Percentiles rank a stretch among this genome's conserved stretches.
Evolutionary conservation across 37 sponge, comb jelly and placozoan species (phyloP).

Genomic region (Eunapius fragilis): DNA sequence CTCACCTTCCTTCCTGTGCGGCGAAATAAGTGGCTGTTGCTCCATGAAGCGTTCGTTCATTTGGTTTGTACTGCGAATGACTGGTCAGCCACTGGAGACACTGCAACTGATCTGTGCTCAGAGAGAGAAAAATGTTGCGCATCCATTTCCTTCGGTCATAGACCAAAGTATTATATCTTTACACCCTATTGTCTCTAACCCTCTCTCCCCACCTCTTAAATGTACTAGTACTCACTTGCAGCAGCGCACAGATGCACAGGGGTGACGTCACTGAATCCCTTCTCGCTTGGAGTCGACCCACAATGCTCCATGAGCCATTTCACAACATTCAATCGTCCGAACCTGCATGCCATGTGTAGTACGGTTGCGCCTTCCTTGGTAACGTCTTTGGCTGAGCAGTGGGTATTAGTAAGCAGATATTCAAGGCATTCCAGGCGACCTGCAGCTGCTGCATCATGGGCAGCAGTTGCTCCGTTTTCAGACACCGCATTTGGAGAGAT

Average conservation of each 20-base stretch:
- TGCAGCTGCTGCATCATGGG: constrained; percentile 92
- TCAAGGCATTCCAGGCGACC: constrained; percentile 86
- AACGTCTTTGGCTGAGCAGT: constrained; percentile 67
- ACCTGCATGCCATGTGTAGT: constrained; percentile 92
- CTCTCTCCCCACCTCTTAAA: background rate
- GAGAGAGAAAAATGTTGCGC: background rate
- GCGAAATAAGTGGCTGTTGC: constrained; percentile 93
- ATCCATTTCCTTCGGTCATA: too few species aligned
- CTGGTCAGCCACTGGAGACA: constrained; percentile 80
- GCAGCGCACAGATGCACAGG: constrained; percentile 92
- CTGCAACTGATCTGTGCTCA: constrained; percentile 62
- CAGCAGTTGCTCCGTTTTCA: constrained; percentile 85
- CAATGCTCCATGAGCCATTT: constrained; percentile 75
- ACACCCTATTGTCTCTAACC: background rate
- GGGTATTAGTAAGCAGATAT: constrained; percentile 75
- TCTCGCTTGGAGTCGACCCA: constrained; percentile 63
- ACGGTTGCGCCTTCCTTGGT: constrained; percentile 90
- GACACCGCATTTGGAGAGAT: constrained; percentile 84
- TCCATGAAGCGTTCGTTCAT: constrained; percentile 80
- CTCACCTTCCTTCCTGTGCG: constrained; percentile 93
- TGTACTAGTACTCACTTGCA: constrained; percentile 64
- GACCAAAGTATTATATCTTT: too few species aligned
- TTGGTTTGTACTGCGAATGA: constrained; percentile 70
- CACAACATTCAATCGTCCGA: constrained; percentile 69
- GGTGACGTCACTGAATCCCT: constrained; percentile 88